phyloP scores from a whole-genome alignment of 2,888 invertebrate genomes.

The Cosmopolites sordidus region DNA sequence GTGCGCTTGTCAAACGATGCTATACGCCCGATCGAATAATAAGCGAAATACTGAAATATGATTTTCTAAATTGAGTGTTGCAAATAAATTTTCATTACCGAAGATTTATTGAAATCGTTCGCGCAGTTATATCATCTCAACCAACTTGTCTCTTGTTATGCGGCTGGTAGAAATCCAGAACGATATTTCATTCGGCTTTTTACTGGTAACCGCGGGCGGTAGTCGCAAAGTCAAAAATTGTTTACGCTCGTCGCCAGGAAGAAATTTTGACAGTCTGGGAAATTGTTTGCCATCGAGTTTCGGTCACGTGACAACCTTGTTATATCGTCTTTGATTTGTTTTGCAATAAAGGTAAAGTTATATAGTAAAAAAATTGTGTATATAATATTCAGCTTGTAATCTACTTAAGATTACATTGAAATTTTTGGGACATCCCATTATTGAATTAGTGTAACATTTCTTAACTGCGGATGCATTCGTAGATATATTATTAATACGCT shows the following conservation, averaged over 20 bases:
- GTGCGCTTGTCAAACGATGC: conserved; percentile 7
- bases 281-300: too few relatives aligned
- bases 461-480: too few relatives aligned
- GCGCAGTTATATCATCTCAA: conserved; percentile 33
- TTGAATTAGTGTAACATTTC: too few relatives aligned
- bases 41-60: conserved; percentile 25
- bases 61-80: conserved; percentile 31
- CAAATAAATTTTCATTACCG: conserved; percentile 37
- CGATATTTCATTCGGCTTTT: conserved; percentile 32
- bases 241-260: background rate
- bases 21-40: conserved; percentile 13
- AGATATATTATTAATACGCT: too few relatives aligned
- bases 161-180: conserved; percentile 28
- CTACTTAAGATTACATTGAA: too few relatives aligned
- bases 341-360: too few relatives aligned
- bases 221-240: conserved; percentile 1
- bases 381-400: too few relatives aligned
- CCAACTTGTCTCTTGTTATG: conserved; percentile 27
- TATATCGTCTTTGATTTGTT: too few relatives aligned
- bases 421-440: too few relatives aligned
- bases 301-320: too few relatives aligned
- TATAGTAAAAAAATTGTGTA: too few relatives aligned
- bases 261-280: too few relatives aligned
- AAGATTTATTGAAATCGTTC: conserved; percentile 32
- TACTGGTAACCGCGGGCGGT: conserved; percentile 23